These are phyloP conservation scores for Bos taurus DNA, from an alignment of 2,113 vertebrate species.

Conservation along the genomic window ARS-UCD2.0 NC_037331.1:66457501-66458000, in stretches of 20 bases:
- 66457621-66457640: neutral
- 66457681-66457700: neutral
- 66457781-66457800: neutral
- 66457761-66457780: neutral
- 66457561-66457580: neutral
- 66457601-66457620: neutral
- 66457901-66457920: too few relatives aligned
- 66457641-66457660: neutral
- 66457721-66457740: neutral
- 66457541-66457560: neutral
- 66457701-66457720: neutral
- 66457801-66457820: neutral
- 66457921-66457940: neutral
- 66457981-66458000: neutral
- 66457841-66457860: neutral
- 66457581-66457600: neutral
- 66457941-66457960: neutral
- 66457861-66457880: neutral
- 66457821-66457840: neutral
- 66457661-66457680: neutral
- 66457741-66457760: neutral
- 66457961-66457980: neutral
- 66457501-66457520: neutral
- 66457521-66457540: neutral
- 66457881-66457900: neutral